Percentiles rank a stretch among this genome's conserved stretches.
Conservation (phyloP, 2,888 invertebrate genomes). For the Cheilosia pagana region DNA sequence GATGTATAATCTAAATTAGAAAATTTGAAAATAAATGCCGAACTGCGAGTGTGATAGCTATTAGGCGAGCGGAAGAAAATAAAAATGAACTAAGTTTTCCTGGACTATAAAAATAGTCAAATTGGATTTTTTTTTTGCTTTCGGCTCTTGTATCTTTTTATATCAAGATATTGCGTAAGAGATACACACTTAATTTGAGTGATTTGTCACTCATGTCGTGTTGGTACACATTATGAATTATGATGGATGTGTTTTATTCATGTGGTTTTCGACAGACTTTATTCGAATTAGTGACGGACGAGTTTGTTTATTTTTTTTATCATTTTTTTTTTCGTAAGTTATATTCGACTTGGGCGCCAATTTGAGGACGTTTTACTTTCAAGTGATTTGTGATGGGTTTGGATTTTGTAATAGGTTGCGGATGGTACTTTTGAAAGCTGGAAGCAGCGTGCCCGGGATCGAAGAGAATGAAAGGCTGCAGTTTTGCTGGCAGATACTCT, state of each 20-base stretch:
- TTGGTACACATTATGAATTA: conserved; percentile 9
- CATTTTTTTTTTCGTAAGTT: neutral
- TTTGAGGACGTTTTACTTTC: too few species aligned
- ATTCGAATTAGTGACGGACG: conserved; percentile 26
- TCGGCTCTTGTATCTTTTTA: conserved; percentile 8
- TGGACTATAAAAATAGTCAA: conserved; percentile 36
- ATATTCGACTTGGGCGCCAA: too few species aligned
- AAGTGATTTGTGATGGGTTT: too few species aligned
- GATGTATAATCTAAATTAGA: conserved; percentile 15
- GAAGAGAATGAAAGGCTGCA: too few species aligned
- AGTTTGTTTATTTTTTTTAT: neutral
- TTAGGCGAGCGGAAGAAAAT: conserved; percentile 16
- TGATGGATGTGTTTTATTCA: conserved; percentile 42
- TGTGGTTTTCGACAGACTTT: conserved; percentile 3
- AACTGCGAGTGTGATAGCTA: neutral
- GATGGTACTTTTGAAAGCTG: too few species aligned
- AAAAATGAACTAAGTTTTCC: conserved; percentile 45
- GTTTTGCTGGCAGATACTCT: too few species aligned
- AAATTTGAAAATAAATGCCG: conserved; percentile 3
- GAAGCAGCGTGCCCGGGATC: too few species aligned
- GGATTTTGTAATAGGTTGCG: too few species aligned
- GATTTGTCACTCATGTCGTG: conserved; percentile 49
- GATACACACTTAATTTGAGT: conserved; percentile 28
- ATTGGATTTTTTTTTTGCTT: neutral
- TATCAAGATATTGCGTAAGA: conserved; percentile 7